A percentile compares a stretch with the other conserved stretches of the same genome.
These are phyloP conservation scores for Pecten maximus DNA, from an alignment of 2,888 invertebrate species.

Conservation along the genomic window DNA sequence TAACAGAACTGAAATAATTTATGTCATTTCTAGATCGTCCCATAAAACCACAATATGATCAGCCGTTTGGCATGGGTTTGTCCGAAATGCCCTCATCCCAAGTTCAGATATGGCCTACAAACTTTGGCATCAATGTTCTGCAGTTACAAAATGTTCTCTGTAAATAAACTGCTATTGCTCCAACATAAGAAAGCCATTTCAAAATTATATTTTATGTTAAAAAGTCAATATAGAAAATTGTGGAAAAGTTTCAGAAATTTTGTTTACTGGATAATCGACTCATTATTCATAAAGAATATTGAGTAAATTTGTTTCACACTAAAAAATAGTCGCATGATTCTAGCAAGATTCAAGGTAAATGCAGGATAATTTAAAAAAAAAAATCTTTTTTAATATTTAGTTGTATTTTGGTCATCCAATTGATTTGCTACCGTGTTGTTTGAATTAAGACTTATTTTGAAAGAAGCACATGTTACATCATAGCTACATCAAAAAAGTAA, in stretches of 20 bases:
- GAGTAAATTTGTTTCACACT: no score
- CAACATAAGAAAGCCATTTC: no score
- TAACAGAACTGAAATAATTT: slow-evolving; percentile 27
- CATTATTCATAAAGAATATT: no score
- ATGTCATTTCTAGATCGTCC: slow-evolving; percentile 30
- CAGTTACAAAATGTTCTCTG: neutral
- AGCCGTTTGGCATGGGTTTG: neutral
- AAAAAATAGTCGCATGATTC: no score
- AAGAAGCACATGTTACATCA: neutral
- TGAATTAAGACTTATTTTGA: neutral
- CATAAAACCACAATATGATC: slow-evolving; percentile 35
- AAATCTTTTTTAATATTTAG: no score
- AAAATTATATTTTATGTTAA: no score
- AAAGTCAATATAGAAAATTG: no score
- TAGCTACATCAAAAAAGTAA: neutral
- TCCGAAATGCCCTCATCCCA: slow-evolving; percentile 9
- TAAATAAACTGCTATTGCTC: neutral
- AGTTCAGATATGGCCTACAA: neutral
- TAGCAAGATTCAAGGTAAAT: no score
- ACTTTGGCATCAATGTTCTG: neutral
- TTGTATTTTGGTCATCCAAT: neutral
- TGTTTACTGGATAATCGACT: no score
- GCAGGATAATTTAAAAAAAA: no score
- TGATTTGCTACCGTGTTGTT: neutral
- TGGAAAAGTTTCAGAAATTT: no score